Percentiles rank a stretch among this genome's conserved stretches.
These are phyloP conservation scores for Ascaphus truei DNA, from an alignment of 2,113 vertebrate species.

Conservation along the genomic window DNA sequence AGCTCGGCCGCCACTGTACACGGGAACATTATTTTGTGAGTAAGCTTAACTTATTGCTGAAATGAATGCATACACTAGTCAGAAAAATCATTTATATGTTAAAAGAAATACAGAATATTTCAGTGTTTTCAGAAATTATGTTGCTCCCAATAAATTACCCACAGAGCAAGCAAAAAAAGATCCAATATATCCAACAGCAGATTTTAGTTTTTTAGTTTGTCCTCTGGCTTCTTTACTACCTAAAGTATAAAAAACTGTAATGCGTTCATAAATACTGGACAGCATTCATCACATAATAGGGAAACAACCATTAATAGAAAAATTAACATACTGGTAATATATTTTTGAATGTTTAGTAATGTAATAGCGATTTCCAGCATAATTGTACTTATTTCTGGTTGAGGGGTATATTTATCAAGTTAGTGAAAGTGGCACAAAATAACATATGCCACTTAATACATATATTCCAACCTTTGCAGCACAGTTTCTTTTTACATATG, in stretches of 20 bases:
- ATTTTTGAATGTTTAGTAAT: no score
- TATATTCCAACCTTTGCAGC: no score
- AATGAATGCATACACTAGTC: background rate
- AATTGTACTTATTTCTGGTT: no score
- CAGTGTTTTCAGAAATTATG: slow-evolving; percentile 3
- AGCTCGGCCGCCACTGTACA: background rate
- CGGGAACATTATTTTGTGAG: slow-evolving; percentile 6
- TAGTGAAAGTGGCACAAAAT: no score
- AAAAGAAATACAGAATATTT: slow-evolving; percentile 29
- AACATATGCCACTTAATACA: no score
- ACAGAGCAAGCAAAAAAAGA: background rate
- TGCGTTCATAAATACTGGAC: background rate
- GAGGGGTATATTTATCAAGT: no score
- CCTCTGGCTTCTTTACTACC: background rate
- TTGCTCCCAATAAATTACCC: slow-evolving; percentile 23
- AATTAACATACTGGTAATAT: no score
- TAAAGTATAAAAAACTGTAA: background rate
- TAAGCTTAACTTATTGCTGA: slow-evolving; percentile 14
- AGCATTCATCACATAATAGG: background rate
- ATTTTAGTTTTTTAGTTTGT: background rate
- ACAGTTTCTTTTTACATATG: no score
- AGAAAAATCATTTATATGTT: slow-evolving; percentile 34
- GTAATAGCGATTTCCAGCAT: no score
- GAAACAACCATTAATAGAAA: no score
- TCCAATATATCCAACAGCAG: background rate